A percentile compares a stretch with the other conserved stretches of the same genome.
phyloP scores from a whole-genome alignment of 2,888 invertebrate genomes.

The Tillus elongatus region DNA sequence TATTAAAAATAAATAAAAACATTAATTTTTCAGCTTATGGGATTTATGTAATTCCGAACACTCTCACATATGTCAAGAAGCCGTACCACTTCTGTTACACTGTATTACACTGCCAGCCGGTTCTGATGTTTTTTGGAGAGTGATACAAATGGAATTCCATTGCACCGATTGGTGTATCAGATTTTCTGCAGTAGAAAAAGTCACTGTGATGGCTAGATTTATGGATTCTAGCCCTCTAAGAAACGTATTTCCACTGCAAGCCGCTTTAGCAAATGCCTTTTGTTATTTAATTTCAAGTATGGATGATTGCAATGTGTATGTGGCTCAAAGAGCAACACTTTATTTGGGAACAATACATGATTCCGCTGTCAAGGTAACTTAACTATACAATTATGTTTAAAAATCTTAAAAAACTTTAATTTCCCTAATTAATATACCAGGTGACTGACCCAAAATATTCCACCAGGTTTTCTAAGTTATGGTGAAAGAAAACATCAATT shows the following conservation, averaged over 20 bases:
- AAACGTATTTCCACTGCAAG: constrained; percentile 76
- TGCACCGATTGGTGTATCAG: constrained; percentile 79
- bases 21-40: constrained; percentile 74
- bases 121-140: constrained; percentile 89
- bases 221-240: constrained; percentile 84
- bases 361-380: constrained; percentile 66
- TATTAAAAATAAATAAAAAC: too few species aligned
- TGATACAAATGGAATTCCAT: constrained; percentile 93
- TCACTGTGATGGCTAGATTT: constrained; percentile 84
- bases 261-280: constrained; percentile 91
- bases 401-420: too few species aligned
- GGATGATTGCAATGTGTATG: constrained; percentile 91
- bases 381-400: too few species aligned
- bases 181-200: constrained; percentile 92
- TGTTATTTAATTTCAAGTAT: constrained; percentile 93
- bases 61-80: constrained; percentile 88
- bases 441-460: too few species aligned
- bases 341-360: constrained; percentile 92
- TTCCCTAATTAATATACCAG: too few species aligned
- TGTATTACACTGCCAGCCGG: constrained; percentile 91
- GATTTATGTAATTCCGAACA: constrained; percentile 82
- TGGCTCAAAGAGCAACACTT: constrained; percentile 86
- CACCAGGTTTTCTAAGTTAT: too few species aligned
- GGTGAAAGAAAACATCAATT: too few species aligned
- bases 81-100: constrained; percentile 87